These are phyloP conservation scores for Microtus montanus DNA, from an alignment of 2,113 vertebrate species.

Conservation along the genomic window DNA sequence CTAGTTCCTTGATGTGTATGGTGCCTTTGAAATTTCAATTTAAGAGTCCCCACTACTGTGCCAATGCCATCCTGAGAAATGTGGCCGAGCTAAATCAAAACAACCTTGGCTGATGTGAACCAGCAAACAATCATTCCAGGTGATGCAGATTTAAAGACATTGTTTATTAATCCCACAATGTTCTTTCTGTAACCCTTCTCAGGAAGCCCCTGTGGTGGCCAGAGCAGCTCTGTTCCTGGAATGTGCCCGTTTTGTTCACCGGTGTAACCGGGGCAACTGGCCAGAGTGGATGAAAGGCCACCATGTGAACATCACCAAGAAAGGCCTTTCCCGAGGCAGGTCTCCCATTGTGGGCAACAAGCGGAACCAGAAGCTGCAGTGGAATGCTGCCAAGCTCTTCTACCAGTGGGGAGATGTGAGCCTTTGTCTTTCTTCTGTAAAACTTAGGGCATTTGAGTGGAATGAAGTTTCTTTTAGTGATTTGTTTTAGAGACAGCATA, in stretches of 20 bases:
- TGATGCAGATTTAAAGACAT: not conserved
- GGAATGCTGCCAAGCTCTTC: conserved; percentile 98
- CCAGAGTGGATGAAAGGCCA: conserved; percentile 99
- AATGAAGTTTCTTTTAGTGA: not conserved
- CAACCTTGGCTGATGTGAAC: not conserved
- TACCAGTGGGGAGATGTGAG: conserved; percentile 99
- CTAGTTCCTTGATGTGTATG: not conserved
- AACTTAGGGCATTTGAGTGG: not conserved
- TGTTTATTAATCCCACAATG: not conserved
- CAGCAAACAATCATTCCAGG: not conserved
- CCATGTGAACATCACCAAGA: conserved; percentile 97
- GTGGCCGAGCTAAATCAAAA: not conserved
- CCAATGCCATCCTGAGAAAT: not conserved
- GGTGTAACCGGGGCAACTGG: conserved; percentile 99
- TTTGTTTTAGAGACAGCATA: not conserved
- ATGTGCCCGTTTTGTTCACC: conserved; percentile 97
- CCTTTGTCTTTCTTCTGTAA: conserved; percentile 62
- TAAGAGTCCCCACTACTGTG: not conserved
- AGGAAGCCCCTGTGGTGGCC: conserved; percentile 98
- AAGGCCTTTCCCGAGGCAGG: conserved; percentile 94
- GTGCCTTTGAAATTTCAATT: not conserved
- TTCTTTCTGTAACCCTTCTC: conserved; percentile 47
- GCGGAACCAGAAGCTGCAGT: conserved; percentile 98
- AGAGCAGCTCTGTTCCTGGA: conserved; percentile 97
- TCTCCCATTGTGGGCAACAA: conserved; percentile 97